Base-by-base conservation (phyloP, 2,888 invertebrate species). In the Agrotis ipsilon region DNA sequence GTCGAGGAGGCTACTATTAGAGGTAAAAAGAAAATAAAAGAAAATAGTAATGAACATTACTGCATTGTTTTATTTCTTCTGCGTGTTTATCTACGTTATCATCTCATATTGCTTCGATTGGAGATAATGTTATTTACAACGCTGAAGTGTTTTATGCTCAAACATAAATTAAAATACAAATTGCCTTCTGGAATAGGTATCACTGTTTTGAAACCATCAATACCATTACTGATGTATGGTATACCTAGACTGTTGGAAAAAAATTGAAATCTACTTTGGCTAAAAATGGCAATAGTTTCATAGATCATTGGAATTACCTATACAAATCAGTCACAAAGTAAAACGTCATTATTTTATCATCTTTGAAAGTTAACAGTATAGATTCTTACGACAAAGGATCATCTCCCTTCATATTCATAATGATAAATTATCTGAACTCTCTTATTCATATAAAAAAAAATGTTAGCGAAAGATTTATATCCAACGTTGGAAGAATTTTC, bases 1-100 rank as follows among this genome's bases (percentile, higher is more conserved):
- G 87, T 87, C 81, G 74, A 89, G 78, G 95, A 95, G 94, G 95
- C 95, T 95, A 94, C 85, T 84, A 89, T 83, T 90, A 90, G 83
- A 84, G 88, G 57, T 84, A 87, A 83, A 87, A 89, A 74, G 86
- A 76, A 86, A 87, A 89, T 90, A 81, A 89, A 86, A 89, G 76
- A 87, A 88, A 88, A 85, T 87, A 89, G 83, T 84, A 87, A 80
- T 83, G 86, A 88, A 87, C 83, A 82, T 79, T 78, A 83, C 88
- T 85, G 87, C 91, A 92, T 92, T 79, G 91, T 90, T 93, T 83
- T 55, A 84, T 83, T 84, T 72, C 76, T 68, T 75, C 65, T 68
- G 72, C 69, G 85, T 83, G 77, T 75, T 72, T 66, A 70, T 79
- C 71, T 71, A 63, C 71, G 70, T 61, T 72, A 80, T 77, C 55